Evolutionary conservation across 2,113 vertebrate species (phyloP), one percentile per base, ranked within the genome.

Genomic region (Herpailurus yagouaroundi): DNA sequence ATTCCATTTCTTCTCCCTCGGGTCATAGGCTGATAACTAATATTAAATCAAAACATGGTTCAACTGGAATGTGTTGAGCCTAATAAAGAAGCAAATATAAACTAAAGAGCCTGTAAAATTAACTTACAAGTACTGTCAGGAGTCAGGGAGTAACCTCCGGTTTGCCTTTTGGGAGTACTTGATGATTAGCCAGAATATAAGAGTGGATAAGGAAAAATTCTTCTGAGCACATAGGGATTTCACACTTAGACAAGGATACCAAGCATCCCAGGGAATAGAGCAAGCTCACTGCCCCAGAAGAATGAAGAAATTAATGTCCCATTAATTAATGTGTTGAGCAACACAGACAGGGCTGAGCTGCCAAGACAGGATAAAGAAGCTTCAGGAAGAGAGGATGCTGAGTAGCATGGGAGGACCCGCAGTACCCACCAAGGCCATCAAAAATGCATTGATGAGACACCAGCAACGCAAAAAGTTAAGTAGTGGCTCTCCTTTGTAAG

Each of bases 321-420:
- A 3, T 57, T 60, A 60, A 19, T 60, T 60, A 60, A 60, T 60
- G 57, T 57, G 11, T 16, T 52, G 60, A 90, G 69, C 14, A 55
- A 66, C 6, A 45, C 5, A 13, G n/a, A 31, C 29, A 21, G 23
- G 41, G 23, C 63, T 71, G 63, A 81, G 41, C 45, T 76, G 11
- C 3, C 14, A 5, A 31, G 41, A 4, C 1, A 68, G 7, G 27
- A 11, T 25, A 48, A 36, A 45, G 36, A 48, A 3, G 16, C 50
- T 33, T 10, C 45, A 9, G 31, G 9, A 19, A 85, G 48, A 85
- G 13, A 31, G 29, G 48, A 77, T 48, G 11, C 10, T n/a, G 48
- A 36, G 50, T 5, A 50, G 8, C 19, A 60, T 0, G 1, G 12
- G 31, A 50, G 12, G 7, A 25, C 4, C 38, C 25, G 10, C 19